Percentiles rank a stretch among this genome's conserved stretches.
Evolutionary conservation across 2,888 invertebrate species (phyloP).

Genomic region (Perizoma affinitatum): DNA sequence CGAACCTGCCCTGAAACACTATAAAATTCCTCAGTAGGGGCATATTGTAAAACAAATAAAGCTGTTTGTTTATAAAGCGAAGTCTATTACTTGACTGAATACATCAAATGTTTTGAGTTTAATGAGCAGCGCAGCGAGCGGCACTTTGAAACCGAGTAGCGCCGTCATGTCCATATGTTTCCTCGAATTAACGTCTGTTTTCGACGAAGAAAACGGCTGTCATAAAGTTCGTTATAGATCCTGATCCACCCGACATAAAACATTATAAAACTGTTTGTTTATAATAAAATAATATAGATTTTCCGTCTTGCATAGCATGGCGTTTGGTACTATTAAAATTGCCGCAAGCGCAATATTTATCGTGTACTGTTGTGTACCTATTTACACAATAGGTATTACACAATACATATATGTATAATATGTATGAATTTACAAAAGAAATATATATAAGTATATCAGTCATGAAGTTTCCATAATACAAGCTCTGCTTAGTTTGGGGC

Average conservation of each 20-base stretch:
- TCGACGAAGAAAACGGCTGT: constrained; percentile 77
- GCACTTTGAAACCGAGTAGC: constrained; percentile 80
- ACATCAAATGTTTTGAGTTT: constrained; percentile 76
- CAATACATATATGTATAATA: too few relatives aligned
- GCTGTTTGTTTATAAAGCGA: constrained; percentile 72
- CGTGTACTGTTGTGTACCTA: too few relatives aligned
- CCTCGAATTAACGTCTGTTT: constrained; percentile 83
- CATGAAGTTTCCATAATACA: too few relatives aligned
- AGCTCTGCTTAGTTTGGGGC: too few relatives aligned
- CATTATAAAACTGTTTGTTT: constrained; percentile 74
- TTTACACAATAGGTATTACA: too few relatives aligned
- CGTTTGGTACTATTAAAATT: constrained; percentile 2
- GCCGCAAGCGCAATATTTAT: too few relatives aligned
- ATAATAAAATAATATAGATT: constrained; percentile 61
- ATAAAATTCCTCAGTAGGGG: constrained; percentile 41
- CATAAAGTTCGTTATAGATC: constrained; percentile 70
- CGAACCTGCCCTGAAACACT: too few relatives aligned
- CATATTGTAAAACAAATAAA: constrained; percentile 66
- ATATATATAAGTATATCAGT: too few relatives aligned
- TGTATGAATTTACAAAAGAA: too few relatives aligned
- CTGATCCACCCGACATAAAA: constrained; percentile 66
- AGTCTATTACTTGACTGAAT: constrained; percentile 65
- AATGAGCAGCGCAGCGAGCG: constrained; percentile 64
- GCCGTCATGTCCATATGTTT: constrained; percentile 80
- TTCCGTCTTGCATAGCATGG: constrained; percentile 43